A percentile compares a stretch with the other conserved stretches of the same genome.
Evolutionary conservation across 2,888 invertebrate species (phyloP).

Genomic region (Caradrina clavipalpis): DNA sequence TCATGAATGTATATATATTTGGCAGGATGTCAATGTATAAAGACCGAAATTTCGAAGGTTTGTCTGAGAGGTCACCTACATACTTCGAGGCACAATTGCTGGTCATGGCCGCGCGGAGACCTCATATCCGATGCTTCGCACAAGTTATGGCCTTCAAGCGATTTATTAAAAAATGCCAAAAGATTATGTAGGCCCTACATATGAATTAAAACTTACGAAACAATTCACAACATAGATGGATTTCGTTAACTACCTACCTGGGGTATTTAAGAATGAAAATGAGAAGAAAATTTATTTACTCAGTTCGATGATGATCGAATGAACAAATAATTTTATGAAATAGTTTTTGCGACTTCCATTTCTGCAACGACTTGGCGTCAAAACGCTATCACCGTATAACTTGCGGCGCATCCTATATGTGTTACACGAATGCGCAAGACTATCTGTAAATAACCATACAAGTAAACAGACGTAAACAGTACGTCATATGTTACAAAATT

Average conservation of each 20-base stretch:
- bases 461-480: slow-evolving; percentile 74
- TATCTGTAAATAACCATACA: slow-evolving; percentile 76
- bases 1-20: slow-evolving; percentile 64
- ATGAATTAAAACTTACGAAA: not conserved
- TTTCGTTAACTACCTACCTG: not conserved
- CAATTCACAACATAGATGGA: not conserved
- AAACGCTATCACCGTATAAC: slow-evolving; percentile 27
- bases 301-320: not conserved
- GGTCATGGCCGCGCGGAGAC: slow-evolving; percentile 85
- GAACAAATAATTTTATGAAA: no score
- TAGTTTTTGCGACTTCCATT: not conserved
- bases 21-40: slow-evolving; percentile 79
- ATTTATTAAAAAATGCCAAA: slow-evolving; percentile 33
- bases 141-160: slow-evolving; percentile 66
- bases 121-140: slow-evolving; percentile 75
- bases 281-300: not conserved
- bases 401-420: slow-evolving; percentile 31
- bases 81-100: slow-evolving; percentile 79
- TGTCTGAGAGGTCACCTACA: slow-evolving; percentile 87
- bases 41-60: slow-evolving; percentile 84
- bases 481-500: slow-evolving; percentile 67
- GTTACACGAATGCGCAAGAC: slow-evolving; percentile 62
- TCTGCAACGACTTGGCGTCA: not conserved
- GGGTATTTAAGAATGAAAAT: not conserved
- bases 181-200: slow-evolving; percentile 1